Evolutionary conservation across 2,113 vertebrate genomes (phyloP).

Genomic region (Myotis davidii): DNA sequence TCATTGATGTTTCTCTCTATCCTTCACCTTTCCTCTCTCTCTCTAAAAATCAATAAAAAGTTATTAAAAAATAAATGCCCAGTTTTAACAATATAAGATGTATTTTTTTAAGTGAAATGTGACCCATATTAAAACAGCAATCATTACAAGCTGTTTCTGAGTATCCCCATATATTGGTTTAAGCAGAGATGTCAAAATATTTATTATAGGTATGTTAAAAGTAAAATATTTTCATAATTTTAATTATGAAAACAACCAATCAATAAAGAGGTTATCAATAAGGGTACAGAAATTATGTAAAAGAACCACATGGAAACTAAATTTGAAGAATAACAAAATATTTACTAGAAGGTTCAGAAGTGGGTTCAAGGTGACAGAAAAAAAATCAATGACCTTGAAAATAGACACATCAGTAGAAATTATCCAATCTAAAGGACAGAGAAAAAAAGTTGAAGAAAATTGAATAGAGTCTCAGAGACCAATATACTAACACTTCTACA

Average conservation of each 20-base stretch:
- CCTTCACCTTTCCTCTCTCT: too few relatives aligned
- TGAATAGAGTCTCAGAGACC: background rate
- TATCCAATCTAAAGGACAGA: background rate
- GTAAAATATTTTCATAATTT: slow-evolving; percentile 6
- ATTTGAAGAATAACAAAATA: slow-evolving; percentile 39
- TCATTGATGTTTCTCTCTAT: too few relatives aligned
- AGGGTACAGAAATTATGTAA: slow-evolving; percentile 26
- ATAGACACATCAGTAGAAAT: background rate
- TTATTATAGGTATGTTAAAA: background rate
- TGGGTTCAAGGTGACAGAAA: background rate
- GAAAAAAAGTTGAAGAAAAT: slow-evolving; percentile 26
- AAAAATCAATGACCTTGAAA: slow-evolving; percentile 6
- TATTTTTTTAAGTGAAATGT: background rate
- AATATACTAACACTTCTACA: slow-evolving; percentile 33
- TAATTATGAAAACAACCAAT: slow-evolving; percentile 20
- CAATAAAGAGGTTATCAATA: slow-evolving; percentile 44
- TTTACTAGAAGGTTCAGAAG: background rate
- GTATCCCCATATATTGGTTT: background rate
- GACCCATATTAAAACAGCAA: background rate
- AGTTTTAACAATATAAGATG: background rate
- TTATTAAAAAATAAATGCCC: too few relatives aligned
- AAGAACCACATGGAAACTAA: slow-evolving; percentile 35
- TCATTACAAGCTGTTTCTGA: background rate
- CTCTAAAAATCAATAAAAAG: too few relatives aligned
- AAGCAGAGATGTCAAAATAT: slow-evolving; percentile 15